phyloP scores from a whole-genome alignment of 2,113 vertebrate genomes.

The Phoenicopterus ruber region DNA sequence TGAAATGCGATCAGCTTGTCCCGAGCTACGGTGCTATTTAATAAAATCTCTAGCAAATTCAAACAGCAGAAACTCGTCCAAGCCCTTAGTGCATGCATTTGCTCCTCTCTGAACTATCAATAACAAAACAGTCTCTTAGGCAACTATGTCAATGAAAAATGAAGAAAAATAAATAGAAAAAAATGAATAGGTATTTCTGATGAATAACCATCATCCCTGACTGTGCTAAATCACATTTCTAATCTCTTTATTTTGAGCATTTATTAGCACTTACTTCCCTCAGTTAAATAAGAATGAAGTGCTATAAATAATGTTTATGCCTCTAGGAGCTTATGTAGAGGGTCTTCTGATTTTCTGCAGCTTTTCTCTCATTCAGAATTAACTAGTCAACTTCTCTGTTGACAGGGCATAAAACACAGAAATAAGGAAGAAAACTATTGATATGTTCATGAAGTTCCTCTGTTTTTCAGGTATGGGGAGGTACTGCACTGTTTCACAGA shows the following conservation, averaged over 20 bases:
- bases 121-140: constrained; percentile 30
- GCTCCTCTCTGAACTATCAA: constrained; percentile 47
- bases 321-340: background rate
- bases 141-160: constrained; percentile 31
- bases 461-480: background rate
- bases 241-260: constrained; percentile 9
- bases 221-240: background rate
- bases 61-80: constrained; percentile 44
- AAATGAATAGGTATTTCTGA: background rate
- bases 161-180: constrained; percentile 41
- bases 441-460: background rate
- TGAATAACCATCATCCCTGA: background rate
- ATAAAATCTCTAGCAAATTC: constrained; percentile 60
- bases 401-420: background rate
- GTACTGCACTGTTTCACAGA: background rate
- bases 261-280: constrained; percentile 3
- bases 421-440: background rate
- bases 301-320: background rate
- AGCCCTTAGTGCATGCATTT: constrained; percentile 45
- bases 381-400: background rate
- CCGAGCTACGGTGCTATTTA: constrained; percentile 21
- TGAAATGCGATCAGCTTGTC: constrained; percentile 51
- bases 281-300: constrained; percentile 1
- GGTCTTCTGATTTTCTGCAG: background rate
- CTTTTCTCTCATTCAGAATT: background rate